A percentile compares a stretch with the other conserved stretches of the same genome.
Evolutionary conservation across 2,888 invertebrate species (phyloP).

Genomic region (Imbricaverruca yamaguchii): DNA sequence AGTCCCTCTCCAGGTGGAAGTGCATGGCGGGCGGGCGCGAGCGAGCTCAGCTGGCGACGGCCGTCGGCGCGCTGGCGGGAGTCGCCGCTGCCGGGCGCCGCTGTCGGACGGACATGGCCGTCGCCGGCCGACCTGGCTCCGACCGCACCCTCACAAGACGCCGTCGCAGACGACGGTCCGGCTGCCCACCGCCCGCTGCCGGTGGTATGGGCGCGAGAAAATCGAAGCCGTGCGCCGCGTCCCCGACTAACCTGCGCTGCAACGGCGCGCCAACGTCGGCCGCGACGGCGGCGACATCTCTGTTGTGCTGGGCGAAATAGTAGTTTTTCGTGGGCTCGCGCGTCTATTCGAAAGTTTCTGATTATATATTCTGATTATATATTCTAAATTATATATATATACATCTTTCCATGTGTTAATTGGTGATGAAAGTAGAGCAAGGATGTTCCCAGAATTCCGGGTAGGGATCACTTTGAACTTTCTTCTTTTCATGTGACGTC

Average conservation of each 20-base stretch:
- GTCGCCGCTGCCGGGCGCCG: not conserved
- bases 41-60: not conserved
- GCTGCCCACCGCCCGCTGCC: not conserved
- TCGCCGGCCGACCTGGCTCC: not conserved
- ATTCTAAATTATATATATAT: no score
- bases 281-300: not conserved
- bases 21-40: conserved; percentile 57
- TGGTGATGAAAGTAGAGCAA: no score
- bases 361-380: no score
- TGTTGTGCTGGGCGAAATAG: not conserved
- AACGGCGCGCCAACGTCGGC: not conserved
- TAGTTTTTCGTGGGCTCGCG: not conserved
- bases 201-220: conserved; percentile 14
- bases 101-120: not conserved
- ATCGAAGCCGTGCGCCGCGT: conserved; percentile 7
- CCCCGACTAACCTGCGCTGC: not conserved
- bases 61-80: not conserved
- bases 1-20: conserved; percentile 89
- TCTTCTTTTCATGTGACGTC: no score
- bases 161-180: not conserved
- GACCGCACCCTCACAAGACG: no score
- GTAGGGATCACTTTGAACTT: no score
- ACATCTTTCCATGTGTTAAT: no score
- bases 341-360: no score
- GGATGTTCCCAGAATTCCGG: no score